These are phyloP conservation scores for Herpetotheres cachinnans DNA, from an alignment of 2,113 vertebrate species.

Conservation along the genomic window DNA sequence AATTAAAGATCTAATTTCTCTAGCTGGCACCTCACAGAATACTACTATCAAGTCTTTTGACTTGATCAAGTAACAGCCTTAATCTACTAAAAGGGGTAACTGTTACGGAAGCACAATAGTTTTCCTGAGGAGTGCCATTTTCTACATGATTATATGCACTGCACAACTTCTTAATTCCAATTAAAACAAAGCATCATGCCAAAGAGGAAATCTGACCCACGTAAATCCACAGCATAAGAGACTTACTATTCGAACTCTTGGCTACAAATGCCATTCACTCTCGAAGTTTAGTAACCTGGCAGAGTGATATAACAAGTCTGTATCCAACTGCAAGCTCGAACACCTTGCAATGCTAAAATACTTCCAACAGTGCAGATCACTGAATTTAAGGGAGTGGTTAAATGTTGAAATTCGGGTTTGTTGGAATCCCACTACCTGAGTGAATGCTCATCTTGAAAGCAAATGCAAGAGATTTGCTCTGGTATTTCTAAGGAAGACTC, in stretches of 20 bases:
- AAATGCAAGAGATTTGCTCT: neutral
- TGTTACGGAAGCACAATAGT: neutral
- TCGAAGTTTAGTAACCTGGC: neutral
- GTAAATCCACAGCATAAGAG: neutral
- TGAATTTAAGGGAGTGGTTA: slow-evolving; percentile 9
- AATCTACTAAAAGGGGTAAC: neutral
- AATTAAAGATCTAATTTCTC: neutral
- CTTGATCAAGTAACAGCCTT: neutral
- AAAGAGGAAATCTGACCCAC: neutral
- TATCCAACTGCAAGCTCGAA: neutral
- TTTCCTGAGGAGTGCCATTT: neutral
- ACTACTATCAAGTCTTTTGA: neutral
- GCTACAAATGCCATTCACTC: neutral
- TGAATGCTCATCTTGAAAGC: slow-evolving; percentile 1
- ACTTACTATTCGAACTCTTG: neutral
- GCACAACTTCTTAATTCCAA: neutral
- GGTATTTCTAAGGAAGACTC: neutral
- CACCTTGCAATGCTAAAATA: neutral
- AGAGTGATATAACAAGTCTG: neutral
- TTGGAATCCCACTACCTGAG: slow-evolving; percentile 12
- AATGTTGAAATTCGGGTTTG: slow-evolving; percentile 59
- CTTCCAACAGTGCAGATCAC: neutral
- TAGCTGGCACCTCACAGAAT: neutral
- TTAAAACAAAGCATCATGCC: neutral
- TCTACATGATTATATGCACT: neutral